Evolutionary conservation across 2,113 vertebrate genomes (phyloP), one percentile per base, ranked within the genome.

Genomic region (Lota lota): DNA sequence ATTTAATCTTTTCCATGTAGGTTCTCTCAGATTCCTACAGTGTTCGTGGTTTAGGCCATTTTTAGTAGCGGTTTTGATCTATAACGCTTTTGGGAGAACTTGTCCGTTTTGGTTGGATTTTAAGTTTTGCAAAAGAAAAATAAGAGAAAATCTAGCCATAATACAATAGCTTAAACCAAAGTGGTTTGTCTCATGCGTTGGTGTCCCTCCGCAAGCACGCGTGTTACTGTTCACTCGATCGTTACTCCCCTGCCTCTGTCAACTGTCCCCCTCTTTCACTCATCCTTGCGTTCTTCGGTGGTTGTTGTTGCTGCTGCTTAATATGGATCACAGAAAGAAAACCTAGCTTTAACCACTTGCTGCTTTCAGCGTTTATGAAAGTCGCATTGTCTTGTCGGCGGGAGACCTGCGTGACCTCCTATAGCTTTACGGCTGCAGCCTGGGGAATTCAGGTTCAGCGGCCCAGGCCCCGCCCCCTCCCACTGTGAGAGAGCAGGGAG

Each of bases 141-240:
- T 33, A 33, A 33, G 28, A 33, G 82, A 86, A 92, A 93, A 88
- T 83, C 94, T 94, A 95, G 93, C 94, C 95, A 94, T 94, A 94
- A 90, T 85, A 95, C 93, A 93, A 87, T 96, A 98, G 97, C 97
- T 98, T 96, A 92, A 98, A 99, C 97, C 97, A 99, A 99, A 98
- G 97, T 95, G 93, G 93, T 95, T 96, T 86, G 95, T 93, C 93
- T 96, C 95, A 93, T 94, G 93, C 94, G 94, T 93, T 96, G 95
- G 94, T 95, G 96, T 97, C 95, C 95, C 96, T 94, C 94, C 93
- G 92, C 87, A 91, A 92, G 95, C 93, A 93, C 94, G 92, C 91
- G 81, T 87, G 80, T 82, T 92, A 93, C 93, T 90, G 91, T 94
- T 93, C 92, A 92, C 88, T 75, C 88, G 89, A 91, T 92, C 93